phyloP scores from a whole-genome alignment of 2,888 invertebrate genomes.

The Drosophila recens region DNA sequence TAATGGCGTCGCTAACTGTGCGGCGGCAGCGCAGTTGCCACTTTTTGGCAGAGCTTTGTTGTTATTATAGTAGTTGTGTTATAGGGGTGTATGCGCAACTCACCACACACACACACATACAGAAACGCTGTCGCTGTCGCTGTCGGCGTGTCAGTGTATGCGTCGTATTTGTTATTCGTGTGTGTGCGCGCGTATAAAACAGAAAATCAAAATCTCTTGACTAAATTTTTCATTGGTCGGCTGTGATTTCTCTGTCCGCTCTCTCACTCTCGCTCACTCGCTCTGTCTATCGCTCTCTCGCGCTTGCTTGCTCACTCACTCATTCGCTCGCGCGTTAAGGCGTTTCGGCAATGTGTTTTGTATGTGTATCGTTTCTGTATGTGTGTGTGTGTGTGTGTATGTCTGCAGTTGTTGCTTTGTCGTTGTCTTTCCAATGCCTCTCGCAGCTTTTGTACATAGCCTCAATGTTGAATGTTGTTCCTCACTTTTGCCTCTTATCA shows the following conservation, averaged over 20 bases:
- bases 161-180: constrained; percentile 73
- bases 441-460: constrained; percentile 63
- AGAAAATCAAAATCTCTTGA: constrained; percentile 85
- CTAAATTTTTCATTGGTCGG: constrained; percentile 86
- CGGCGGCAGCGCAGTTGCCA: constrained; percentile 42
- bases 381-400: no score
- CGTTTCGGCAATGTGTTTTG: constrained; percentile 27
- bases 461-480: constrained; percentile 23
- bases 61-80: constrained; percentile 15
- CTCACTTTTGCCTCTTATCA: constrained; percentile 66
- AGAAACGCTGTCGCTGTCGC: constrained; percentile 6
- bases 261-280: constrained; percentile 37
- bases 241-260: constrained; percentile 84
- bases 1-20: constrained; percentile 65
- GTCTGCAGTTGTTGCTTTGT: constrained; percentile 41
- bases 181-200: constrained; percentile 81
- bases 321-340: constrained; percentile 28
- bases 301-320: constrained; percentile 27
- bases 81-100: constrained; percentile 63
- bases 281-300: constrained; percentile 10
- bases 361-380: constrained; percentile 19
- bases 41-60: constrained; percentile 58
- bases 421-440: constrained; percentile 67
- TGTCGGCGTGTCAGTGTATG: constrained; percentile 51
- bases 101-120: constrained; percentile 24